These are phyloP conservation scores for Carcharodon carcharias DNA, from an alignment of 2,797 vertebrate genomes.

Conservation along the genomic window DNA sequence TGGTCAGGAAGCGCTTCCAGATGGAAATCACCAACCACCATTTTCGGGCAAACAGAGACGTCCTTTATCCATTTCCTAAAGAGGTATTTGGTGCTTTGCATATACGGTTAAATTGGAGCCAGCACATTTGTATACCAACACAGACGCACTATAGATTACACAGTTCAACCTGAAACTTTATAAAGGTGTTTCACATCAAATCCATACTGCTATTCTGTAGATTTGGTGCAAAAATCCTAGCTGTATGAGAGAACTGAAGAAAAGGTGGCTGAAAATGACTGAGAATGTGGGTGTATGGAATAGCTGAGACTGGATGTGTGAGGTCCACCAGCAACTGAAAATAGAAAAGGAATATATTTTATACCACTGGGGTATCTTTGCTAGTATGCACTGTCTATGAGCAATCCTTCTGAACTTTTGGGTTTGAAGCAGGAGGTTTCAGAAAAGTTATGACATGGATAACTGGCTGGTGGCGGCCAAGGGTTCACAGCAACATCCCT, in stretches of 20 bases:
- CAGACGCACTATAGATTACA: neutral
- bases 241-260: neutral
- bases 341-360: neutral
- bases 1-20: neutral
- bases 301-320: neutral
- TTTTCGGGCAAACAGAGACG: neutral
- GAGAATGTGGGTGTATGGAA: neutral
- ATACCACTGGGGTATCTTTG: neutral
- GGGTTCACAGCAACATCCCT: no score
- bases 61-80: neutral
- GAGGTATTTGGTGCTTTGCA: neutral
- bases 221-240: neutral
- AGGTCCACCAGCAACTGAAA: neutral
- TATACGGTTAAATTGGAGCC: neutral
- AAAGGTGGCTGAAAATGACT: neutral
- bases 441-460: no score
- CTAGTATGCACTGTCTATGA: neutral
- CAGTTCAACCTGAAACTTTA: neutral
- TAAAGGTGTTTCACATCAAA: neutral
- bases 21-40: neutral
- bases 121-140: neutral
- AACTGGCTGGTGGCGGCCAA: no score
- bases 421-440: no score
- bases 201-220: neutral
- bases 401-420: no score